These are phyloP conservation scores for Brevimyrus niger DNA, from an alignment of 2,113 vertebrate genomes.

Conservation along the genomic window DNA sequence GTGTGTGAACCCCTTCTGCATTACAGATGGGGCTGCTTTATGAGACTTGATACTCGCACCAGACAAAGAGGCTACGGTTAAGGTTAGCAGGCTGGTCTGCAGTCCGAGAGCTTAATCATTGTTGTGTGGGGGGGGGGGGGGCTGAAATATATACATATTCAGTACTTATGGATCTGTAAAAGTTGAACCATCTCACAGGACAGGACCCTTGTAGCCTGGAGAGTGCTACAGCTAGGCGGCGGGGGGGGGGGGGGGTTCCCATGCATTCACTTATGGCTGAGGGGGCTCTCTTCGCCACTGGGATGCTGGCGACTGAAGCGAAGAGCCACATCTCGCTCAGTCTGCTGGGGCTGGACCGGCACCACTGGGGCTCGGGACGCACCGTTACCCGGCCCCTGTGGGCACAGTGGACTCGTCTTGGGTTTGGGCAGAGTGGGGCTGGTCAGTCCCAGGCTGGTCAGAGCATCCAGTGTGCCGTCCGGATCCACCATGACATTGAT, in stretches of 20 bases:
- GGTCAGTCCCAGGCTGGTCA: slow-evolving; percentile 75
- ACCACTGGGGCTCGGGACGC: slow-evolving; percentile 47
- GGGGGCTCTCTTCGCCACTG: slow-evolving; percentile 73
- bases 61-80: slow-evolving; percentile 43
- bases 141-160: slow-evolving; percentile 31
- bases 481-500: slow-evolving; percentile 97
- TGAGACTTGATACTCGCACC: not conserved
- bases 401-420: slow-evolving; percentile 52
- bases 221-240: not conserved
- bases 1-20: not conserved
- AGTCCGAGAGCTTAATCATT: slow-evolving; percentile 49
- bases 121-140: not conserved
- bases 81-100: slow-evolving; percentile 35
- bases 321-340: slow-evolving; percentile 65
- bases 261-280: slow-evolving; percentile 72
- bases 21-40: not conserved
- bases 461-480: slow-evolving; percentile 85
- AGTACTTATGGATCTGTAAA: not conserved
- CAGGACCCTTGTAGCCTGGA: not conserved
- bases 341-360: slow-evolving; percentile 50
- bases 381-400: slow-evolving; percentile 47
- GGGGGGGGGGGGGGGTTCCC: not conserved
- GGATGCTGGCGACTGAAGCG: slow-evolving; percentile 78
- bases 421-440: slow-evolving; percentile 66
- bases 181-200: not conserved